Evolutionary conservation across 2,888 invertebrate genomes (phyloP).

Genomic region (Boloria euphrosyne): DNA sequence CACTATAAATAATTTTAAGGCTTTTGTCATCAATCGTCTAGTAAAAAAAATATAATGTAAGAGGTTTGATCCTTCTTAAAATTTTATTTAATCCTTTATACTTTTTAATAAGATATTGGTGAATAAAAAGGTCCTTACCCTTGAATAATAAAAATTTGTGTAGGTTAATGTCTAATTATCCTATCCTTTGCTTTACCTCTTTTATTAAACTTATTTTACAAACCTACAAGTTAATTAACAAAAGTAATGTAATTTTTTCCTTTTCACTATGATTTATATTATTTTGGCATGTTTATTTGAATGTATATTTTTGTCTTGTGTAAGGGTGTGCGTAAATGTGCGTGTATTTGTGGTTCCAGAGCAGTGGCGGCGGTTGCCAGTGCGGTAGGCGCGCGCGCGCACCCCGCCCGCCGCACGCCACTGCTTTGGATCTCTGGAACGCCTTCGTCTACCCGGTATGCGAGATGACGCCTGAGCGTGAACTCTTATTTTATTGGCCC

Average conservation of each 20-base stretch:
- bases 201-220: background rate
- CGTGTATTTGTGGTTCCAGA: slow-evolving; percentile 82
- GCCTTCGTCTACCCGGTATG: slow-evolving; percentile 86
- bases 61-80: too few species aligned
- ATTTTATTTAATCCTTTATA: too few species aligned
- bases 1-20: too few species aligned
- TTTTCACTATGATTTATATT: slow-evolving; percentile 14
- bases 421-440: slow-evolving; percentile 86
- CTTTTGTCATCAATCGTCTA: too few species aligned
- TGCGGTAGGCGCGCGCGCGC: slow-evolving; percentile 83
- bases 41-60: too few species aligned
- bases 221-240: slow-evolving; percentile 4
- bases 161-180: background rate
- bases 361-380: slow-evolving; percentile 83
- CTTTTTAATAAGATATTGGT: too few species aligned
- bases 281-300: slow-evolving; percentile 28
- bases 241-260: slow-evolving; percentile 21
- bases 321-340: slow-evolving; percentile 65
- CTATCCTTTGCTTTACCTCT: background rate
- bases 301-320: slow-evolving; percentile 45
- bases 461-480: slow-evolving; percentile 70
- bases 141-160: background rate
- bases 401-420: slow-evolving; percentile 87
- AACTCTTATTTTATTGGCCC: slow-evolving; percentile 37
- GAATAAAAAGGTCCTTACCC: background rate